Evolutionary conservation across 1,140 invertebrate genomes (phyloP).

Genomic region (Musca vetustissima): DNA sequence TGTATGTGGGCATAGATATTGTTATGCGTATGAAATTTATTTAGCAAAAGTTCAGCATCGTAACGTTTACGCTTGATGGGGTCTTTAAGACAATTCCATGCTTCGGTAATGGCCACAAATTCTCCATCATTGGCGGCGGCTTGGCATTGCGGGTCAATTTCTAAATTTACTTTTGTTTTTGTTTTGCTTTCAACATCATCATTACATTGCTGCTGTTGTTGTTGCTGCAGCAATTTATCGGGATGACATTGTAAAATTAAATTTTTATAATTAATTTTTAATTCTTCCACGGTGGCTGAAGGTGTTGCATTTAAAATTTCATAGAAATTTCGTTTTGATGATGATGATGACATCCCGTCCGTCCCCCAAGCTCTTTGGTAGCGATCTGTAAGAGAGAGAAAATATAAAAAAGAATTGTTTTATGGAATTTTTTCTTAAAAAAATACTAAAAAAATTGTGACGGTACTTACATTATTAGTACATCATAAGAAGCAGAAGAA

Average conservation of each 20-base stretch:
- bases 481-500: too few species aligned
- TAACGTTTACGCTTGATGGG: constrained; percentile 48
- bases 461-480: not conserved
- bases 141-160: constrained; percentile 37
- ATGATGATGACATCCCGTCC: too few species aligned
- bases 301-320: constrained; percentile 40
- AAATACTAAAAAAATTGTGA: too few species aligned
- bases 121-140: constrained; percentile 29
- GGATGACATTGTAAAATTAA: constrained; percentile 55
- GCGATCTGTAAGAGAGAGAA: too few species aligned
- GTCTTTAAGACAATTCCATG: constrained; percentile 54
- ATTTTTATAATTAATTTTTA: constrained; percentile 51
- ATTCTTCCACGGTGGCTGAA: constrained; percentile 45
- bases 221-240: constrained; percentile 44
- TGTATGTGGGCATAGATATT: constrained; percentile 46
- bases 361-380: too few species aligned
- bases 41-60: constrained; percentile 51
- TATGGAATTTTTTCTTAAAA: not conserved
- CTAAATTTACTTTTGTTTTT: constrained; percentile 3
- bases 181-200: not conserved
- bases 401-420: not conserved
- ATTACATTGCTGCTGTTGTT: not conserved
- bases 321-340: constrained; percentile 38
- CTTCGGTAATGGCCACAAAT: constrained; percentile 50
- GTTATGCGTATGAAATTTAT: constrained; percentile 46